These are phyloP conservation scores for Parus major DNA, from an alignment of 2,113 vertebrate genomes.

Conservation along the genomic window DNA sequence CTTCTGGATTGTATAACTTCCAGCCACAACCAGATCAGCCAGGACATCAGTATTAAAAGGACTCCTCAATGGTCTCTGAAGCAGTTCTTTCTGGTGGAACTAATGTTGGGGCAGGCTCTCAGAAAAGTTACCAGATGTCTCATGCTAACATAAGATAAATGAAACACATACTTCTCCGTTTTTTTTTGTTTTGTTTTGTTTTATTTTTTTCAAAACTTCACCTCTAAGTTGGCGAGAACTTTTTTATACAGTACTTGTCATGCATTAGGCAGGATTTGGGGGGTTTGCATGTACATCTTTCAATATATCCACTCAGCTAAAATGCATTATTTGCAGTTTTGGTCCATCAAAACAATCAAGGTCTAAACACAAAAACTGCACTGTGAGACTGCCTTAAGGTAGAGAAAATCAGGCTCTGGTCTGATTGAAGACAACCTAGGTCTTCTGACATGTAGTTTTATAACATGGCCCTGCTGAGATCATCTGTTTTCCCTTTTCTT, in stretches of 20 bases:
- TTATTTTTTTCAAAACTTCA: not conserved
- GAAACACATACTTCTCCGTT: fast-evolving
- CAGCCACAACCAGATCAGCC: not conserved
- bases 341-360: not conserved
- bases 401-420: not conserved
- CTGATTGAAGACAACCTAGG: too few relatives aligned
- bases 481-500: not conserved
- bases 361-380: not conserved
- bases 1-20: too few relatives aligned
- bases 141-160: not conserved
- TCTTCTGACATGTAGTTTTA: not conserved
- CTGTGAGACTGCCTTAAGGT: not conserved
- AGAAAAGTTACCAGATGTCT: not conserved
- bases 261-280: not conserved
- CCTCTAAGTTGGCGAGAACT: not conserved
- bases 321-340: not conserved
- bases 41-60: not conserved
- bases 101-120: not conserved
- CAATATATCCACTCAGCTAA: not conserved
- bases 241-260: not conserved
- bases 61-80: not conserved
- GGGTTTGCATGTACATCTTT: not conserved
- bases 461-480: not conserved
- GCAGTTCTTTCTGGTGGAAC: not conserved
- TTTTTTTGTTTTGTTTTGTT: too few relatives aligned